These are phyloP conservation scores for Hesperia comma DNA, from an alignment of 2,888 invertebrate genomes.

Conservation along the genomic window DNA sequence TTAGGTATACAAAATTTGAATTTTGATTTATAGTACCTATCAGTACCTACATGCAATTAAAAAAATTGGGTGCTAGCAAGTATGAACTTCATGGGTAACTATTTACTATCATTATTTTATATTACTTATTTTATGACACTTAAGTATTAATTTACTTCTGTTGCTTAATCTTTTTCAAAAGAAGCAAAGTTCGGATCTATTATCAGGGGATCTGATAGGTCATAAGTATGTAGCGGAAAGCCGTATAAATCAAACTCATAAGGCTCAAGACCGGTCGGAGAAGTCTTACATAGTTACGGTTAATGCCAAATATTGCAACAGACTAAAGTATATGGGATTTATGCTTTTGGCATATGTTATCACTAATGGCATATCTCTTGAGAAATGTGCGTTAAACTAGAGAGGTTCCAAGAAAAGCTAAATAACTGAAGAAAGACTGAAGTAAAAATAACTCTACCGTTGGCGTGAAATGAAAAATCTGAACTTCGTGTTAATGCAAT, in stretches of 20 bases:
- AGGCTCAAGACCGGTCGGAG: constrained; percentile 1
- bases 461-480: neutral
- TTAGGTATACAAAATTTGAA: too few relatives aligned
- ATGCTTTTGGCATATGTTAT: neutral
- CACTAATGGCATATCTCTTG: too few relatives aligned
- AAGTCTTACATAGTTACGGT: neutral
- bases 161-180: neutral
- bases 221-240: neutral
- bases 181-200: neutral
- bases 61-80: too few relatives aligned
- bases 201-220: constrained; percentile 4
- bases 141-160: too few relatives aligned
- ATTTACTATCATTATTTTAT: too few relatives aligned
- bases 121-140: too few relatives aligned
- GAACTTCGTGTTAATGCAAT: neutral
- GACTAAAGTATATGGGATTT: neutral
- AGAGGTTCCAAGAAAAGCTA: too few relatives aligned
- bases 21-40: too few relatives aligned
- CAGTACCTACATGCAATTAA: too few relatives aligned
- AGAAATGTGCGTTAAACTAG: too few relatives aligned
- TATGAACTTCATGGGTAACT: too few relatives aligned
- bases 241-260: constrained; percentile 1
- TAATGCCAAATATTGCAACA: constrained; percentile 2
- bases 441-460: neutral
- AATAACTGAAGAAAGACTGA: too few relatives aligned